Conservation (phyloP, 2,888 invertebrate genomes). For the Shargacucullia verbasci region DNA sequence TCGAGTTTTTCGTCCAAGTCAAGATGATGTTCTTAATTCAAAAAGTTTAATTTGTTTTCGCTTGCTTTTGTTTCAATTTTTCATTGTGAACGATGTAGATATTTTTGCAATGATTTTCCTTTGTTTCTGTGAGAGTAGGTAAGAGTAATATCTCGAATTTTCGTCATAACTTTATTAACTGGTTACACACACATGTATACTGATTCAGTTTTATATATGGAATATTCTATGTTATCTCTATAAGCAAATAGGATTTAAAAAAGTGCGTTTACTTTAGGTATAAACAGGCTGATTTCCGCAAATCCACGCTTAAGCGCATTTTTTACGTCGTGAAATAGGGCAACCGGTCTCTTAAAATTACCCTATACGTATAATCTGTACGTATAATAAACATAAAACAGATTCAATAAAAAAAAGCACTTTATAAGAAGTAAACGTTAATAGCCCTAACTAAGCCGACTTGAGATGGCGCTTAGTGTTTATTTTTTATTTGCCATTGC, state of each 20-base stretch:
- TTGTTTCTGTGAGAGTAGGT: conserved; percentile 8
- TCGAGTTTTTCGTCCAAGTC: no score
- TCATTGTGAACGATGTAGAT: conserved; percentile 5
- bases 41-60: not conserved
- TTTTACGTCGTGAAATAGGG: no score
- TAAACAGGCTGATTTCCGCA: no score
- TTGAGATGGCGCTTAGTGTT: conserved; percentile 36
- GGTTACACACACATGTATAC: not conserved
- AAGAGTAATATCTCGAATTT: conserved; percentile 13
- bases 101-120: conserved; percentile 2
- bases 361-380: no score
- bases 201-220: no score
- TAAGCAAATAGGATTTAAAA: no score
- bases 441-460: conserved; percentile 34
- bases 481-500: conserved; percentile 43
- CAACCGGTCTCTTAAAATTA: no score
- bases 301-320: no score
- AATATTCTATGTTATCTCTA: no score
- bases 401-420: conserved; percentile 23
- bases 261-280: no score
- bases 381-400: not conserved
- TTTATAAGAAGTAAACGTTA: conserved; percentile 25
- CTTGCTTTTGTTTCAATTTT: conserved; percentile 5
- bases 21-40: not conserved
- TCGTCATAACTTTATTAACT: conserved; percentile 10